Evolutionary conservation across 2,113 vertebrate species (phyloP), one percentile per base, ranked within the genome.

Genomic region (Labeo catla): DNA sequence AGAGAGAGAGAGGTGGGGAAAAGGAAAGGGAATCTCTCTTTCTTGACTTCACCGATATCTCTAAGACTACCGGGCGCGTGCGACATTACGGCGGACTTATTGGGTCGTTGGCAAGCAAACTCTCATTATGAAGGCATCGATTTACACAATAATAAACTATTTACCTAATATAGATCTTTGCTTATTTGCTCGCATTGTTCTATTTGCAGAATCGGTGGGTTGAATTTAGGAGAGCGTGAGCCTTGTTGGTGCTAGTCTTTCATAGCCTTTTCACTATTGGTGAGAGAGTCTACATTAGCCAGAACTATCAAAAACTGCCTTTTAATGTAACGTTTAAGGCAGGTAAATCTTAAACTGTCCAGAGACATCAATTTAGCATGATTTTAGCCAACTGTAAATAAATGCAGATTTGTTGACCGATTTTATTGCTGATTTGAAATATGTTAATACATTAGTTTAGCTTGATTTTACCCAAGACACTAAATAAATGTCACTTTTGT

Each of bases 1-100:
- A 77, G 89, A 86, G 92, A 91, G 90, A 90, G 90, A 91, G 91
- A 90, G 61, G 90, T 89, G 91, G 90, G 36, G 57, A 87, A 76
- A 21, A 78, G 34, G 76, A 59, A 52, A 15, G 76, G 9, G 16
- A 34, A 77, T 65, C 52, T 83, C 15, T 36, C 50, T 79, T 59
- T 79, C 47, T 79, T 79, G 74, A 79, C 45, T 79, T 57, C 39
- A 36, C 59, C 47, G 12, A 19, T 66, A 36, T 76, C 52, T 84
- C 45, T 57, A 83, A 82, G 47, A 61, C 77, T 77, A 86, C 83
- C 23, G 83, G 84, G 66, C 28, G 54, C 50, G 50, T 52, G 28
- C 65, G 39, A 52, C 45, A 47, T 52, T 68, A 80, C 10, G 6
- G 57, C 36, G 8, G 68, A 63, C 45, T 49, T 43, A 49, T 59